A percentile compares a stretch with the other conserved stretches of the same genome.
Conservation (phyloP, 2,888 invertebrate species). For the Protophormia terraenovae region DNA sequence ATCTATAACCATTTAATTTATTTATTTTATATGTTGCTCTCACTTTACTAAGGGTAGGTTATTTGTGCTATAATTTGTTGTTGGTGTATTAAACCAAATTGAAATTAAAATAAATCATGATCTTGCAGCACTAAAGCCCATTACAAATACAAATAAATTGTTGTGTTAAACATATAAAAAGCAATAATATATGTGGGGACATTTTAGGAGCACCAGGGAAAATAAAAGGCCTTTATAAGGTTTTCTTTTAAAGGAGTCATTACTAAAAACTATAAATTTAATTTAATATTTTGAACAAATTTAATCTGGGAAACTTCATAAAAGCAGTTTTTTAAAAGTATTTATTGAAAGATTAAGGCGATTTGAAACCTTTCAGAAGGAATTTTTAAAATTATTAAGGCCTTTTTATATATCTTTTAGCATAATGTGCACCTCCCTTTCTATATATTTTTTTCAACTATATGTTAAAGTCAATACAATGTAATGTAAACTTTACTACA, state of each 20-base stretch:
- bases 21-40: background rate
- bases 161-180: background rate
- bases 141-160: slow-evolving; percentile 4
- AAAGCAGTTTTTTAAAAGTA: too few species aligned
- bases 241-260: too few species aligned
- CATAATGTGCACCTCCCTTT: too few species aligned
- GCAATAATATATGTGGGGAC: background rate
- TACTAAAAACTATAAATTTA: too few species aligned
- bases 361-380: too few species aligned
- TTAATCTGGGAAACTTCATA: too few species aligned
- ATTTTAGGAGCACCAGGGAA: too few species aligned
- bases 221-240: too few species aligned
- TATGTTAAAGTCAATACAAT: background rate
- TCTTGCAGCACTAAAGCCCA: slow-evolving; percentile 32
- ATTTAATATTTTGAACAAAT: too few species aligned
- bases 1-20: slow-evolving; percentile 22
- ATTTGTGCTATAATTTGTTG: slow-evolving; percentile 46
- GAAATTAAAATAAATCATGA: slow-evolving; percentile 66
- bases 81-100: slow-evolving; percentile 57
- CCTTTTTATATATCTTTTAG: too few species aligned
- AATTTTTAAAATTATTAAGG: too few species aligned
- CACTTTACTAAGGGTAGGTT: background rate
- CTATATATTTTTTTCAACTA: background rate
- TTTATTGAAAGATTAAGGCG: too few species aligned
- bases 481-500: slow-evolving; percentile 27